Evolutionary conservation across 2,797 vertebrate genomes (phyloP), one percentile per base, ranked within the genome.

Genomic region (Tapirus indicus): DNA sequence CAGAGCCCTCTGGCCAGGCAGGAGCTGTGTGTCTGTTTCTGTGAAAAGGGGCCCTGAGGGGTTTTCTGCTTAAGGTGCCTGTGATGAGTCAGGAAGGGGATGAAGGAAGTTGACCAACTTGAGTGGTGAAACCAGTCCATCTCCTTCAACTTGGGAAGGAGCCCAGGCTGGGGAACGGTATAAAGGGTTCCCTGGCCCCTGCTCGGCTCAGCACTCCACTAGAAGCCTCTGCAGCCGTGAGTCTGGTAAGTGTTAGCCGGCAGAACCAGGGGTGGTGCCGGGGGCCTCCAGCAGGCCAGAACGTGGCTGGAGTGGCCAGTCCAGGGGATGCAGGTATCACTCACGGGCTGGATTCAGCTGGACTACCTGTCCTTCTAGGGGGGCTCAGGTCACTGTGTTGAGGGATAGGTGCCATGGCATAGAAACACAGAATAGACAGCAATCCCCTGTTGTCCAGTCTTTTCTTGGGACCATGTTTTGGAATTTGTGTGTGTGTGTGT

Each of bases 51-150:
- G 27, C 93, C 97, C 92, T 4, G 2, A 23, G 60, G 94, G 89
- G 29, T 89, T 97, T 94, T 23, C 56, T 90, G 87, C 68, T 86
- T 54, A 38, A 79, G 91, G 56, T 85, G 64, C 25, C 66, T 69
- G 2, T 11, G 35, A 52, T 97, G 97, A 97, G 80, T 98, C 98
- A 97, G 80, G 72, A 80, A 93, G 77, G 72, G 94, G 68, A 60
- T 92, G 56, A 74, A 90, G 83, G 88, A 96, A 97, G 38, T 92
- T 91, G 94, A 88, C 62, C 91, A 91, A 79, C 80, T 23, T 16
- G 25, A 90, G 94, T 64, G 75, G 97, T 94, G 77, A 93, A 97
- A 98, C 97, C 96, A 94, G 97, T 97, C 87, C 84, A 74, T 94
- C 93, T 29, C 87, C 96, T 95, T 93, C 44, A 58, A 17, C 14